Percentiles rank a stretch among this genome's conserved stretches.
Evolutionary conservation across 1,140 invertebrate genomes (phyloP).

Genomic region (Aphis gossypii): DNA sequence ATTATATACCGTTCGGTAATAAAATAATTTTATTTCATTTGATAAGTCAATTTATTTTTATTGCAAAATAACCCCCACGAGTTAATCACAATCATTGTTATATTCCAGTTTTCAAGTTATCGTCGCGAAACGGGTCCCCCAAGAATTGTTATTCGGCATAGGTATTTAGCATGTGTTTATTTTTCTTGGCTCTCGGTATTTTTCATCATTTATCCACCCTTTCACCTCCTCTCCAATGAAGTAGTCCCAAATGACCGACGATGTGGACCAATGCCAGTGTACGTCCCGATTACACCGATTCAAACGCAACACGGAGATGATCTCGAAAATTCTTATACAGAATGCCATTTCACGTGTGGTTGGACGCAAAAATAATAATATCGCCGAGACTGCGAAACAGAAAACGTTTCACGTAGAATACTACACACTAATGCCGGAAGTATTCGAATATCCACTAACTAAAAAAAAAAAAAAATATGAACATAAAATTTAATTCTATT

Average conservation of each 20-base stretch:
- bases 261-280: conserved; percentile 29
- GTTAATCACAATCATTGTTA: background rate
- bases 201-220: background rate
- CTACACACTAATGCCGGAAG: background rate
- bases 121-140: background rate
- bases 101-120: background rate
- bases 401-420: background rate
- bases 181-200: conserved; percentile 8
- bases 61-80: background rate
- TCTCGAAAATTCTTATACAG: background rate
- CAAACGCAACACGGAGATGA: background rate
- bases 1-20: background rate
- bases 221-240: background rate
- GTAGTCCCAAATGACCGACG: background rate
- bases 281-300: background rate
- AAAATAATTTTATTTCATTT: background rate
- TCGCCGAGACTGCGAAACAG: background rate
- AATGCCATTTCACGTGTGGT: background rate
- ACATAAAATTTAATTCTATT: background rate
- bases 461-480: no score
- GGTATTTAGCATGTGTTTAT: conserved; percentile 9
- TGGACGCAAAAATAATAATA: background rate
- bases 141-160: background rate
- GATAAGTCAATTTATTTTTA: background rate
- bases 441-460: no score